Evolutionary conservation across 2,888 invertebrate species (phyloP), one percentile per base, ranked within the genome.

Genomic region (Raillietiella orientalis): DNA sequence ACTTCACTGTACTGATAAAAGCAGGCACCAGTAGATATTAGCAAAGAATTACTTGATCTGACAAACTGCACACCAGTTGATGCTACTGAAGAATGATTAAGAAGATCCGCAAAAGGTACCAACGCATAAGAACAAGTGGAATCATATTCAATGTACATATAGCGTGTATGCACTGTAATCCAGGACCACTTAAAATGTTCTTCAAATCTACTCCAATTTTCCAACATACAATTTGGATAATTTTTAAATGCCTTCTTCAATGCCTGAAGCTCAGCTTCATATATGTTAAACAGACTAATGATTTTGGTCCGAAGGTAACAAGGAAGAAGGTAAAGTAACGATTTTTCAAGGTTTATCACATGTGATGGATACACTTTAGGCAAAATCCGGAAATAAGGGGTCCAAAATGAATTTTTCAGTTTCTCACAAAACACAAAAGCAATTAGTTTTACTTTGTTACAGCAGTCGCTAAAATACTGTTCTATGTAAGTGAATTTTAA

Each of bases 71-170:
- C 43, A 6, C 19, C n/a, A 17, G 19, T 17, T 14, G 32, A 28
- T 12, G 47, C 40, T 14, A 29, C 24, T 17, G 36, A 53, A 28
- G 65, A 62, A 41, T 84, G 84, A 50, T 84, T 84, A 32, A 84
- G 66, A 50, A 84, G 59, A 45, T 84, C 84, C 30, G 84, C 51
- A 42, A 66, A 74, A 0, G 84, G 84, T 32, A 72, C 75, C 25
- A 84, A 45, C 4, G 75, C 77, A n/a, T n/a, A n/a, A n/a, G n/a
- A n/a, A 46, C 54, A 45, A 33, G 50, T 37, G 29, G 42, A 35
- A 28, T 42, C 42, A 9, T 27, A 55, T 38, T 64, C 56, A 36
- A 71, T 52, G 43, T 64, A 75, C 11, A 82, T 66, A 39, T 67
- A 66, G 40, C 82, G 58, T 4, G 75, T 71, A 44, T 79, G 77